phyloP scores from a whole-genome alignment of 2,113 vertebrate species.

The Nyctibius bracteatus region DNA sequence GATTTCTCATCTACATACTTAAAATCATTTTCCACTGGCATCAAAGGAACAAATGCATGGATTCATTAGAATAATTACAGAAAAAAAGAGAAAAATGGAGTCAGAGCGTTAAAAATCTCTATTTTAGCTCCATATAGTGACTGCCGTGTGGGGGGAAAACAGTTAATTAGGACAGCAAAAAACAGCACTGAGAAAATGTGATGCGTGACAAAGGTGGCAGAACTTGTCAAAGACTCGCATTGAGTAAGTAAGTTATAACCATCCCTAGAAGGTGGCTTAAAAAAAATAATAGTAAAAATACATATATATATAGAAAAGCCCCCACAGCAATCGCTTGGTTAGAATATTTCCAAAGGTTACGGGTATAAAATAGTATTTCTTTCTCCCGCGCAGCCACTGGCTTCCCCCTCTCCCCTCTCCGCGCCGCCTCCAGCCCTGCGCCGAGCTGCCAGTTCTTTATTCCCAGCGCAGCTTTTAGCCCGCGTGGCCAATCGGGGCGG shows the following conservation, averaged over 20 bases:
- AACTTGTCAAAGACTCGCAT: not conserved
- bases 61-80: constrained; percentile 56
- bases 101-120: not conserved
- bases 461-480: constrained; percentile 60
- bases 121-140: constrained; percentile 32
- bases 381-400: not conserved
- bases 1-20: constrained; percentile 53
- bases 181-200: constrained; percentile 12
- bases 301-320: not conserved
- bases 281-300: not conserved
- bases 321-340: rapidly evolving
- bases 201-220: constrained; percentile 51
- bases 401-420: not conserved
- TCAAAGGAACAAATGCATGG: constrained; percentile 25
- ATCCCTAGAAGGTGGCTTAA: not conserved
- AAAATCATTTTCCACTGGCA: constrained; percentile 45
- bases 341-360: not conserved
- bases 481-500: constrained; percentile 75
- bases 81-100: not conserved
- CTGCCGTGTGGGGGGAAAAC: constrained; percentile 6
- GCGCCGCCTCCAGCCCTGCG: constrained; percentile 12
- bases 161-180: constrained; percentile 64
- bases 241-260: not conserved
- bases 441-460: constrained; percentile 67
- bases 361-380: not conserved